A percentile compares a stretch with the other conserved stretches of the same genome.
phyloP scores from a whole-genome alignment of 2,113 vertebrate species.

The Actinemys pallida region DNA sequence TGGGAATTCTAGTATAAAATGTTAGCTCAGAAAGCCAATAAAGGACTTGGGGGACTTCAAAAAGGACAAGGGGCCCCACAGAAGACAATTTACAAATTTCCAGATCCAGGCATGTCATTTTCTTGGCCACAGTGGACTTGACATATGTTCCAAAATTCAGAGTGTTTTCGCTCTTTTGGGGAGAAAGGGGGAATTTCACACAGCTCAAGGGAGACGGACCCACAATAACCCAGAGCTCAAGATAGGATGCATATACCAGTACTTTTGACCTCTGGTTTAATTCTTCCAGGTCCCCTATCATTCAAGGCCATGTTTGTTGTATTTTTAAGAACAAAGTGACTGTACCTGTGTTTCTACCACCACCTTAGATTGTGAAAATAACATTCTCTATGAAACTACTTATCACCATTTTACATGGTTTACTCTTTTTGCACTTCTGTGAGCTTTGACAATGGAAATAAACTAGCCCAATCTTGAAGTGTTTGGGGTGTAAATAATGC shows the following conservation, averaged over 20 bases:
- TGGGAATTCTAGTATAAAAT: neutral
- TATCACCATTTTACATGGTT: neutral
- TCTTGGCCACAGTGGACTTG: neutral
- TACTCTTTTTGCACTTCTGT: neutral
- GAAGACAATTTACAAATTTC: neutral
- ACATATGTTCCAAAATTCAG: neutral
- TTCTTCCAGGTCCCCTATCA: neutral
- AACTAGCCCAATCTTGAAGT: neutral
- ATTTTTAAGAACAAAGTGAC: neutral
- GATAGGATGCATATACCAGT: neutral
- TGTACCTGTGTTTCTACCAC: neutral
- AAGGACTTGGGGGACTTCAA: neutral
- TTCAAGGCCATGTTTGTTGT: neutral
- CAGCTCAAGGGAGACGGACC: accelerated
- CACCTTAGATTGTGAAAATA: neutral
- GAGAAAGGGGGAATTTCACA: neutral
- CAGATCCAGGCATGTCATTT: neutral
- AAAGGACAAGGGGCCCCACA: neutral
- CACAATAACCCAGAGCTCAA: neutral
- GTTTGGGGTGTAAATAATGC: neutral
- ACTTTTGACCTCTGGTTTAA: neutral
- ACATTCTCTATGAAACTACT: neutral
- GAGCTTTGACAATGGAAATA: neutral
- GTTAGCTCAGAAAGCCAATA: neutral
- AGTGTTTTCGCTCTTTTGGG: neutral